Evolutionary conservation across 2,888 invertebrate species (phyloP), one percentile per base, ranked within the genome.

Genomic region (Patella ulyssiponensis): DNA sequence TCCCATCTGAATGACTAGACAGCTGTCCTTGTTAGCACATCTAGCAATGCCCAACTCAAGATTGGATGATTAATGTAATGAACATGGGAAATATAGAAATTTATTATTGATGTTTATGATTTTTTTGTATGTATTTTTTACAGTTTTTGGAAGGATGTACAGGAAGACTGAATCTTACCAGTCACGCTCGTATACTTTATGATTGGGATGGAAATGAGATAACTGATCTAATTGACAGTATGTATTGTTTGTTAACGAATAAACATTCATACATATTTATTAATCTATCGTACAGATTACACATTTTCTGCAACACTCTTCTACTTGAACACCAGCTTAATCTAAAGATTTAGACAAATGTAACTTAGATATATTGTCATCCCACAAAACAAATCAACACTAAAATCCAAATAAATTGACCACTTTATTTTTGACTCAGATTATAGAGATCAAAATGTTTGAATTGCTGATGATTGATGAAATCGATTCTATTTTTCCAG

Each of bases 151-250:
- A 82, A 15, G 87, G 86, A 3, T 90, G 89, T 82, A 91, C 91
- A 56, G 86, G 81, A n/a, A 90, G 88, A 77, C 80, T 91, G 17
- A 87, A 88, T 51, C 82, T 91, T 53, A 80, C 87, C 44, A 87
- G 85, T 64, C 88, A 86, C 82, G 91, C 90, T 56, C 86, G 86
- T 58, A 81, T 87, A 44, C 80, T 90, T 12, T 91, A 88, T 83
- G 90, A 91, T 77, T 91, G 90, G 91, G 87, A 89, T 76, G 91
- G 91, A n/a, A 87, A 86, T 71, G 88, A 88, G 71, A 85, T 91
- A 53, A 84, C 81, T 4, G 84, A 88, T 77, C 82, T 91, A 3
- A 82, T 86, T 51, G 84, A 88, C 70, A 87, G 90, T 90, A 79
- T 80, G 86, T 80, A 44, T 44, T 44, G 7, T 44, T 44, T 44